Evolutionary conservation across 2,797 vertebrate species (phyloP).

Genomic region (Enteromius thamalakanensis): DNA sequence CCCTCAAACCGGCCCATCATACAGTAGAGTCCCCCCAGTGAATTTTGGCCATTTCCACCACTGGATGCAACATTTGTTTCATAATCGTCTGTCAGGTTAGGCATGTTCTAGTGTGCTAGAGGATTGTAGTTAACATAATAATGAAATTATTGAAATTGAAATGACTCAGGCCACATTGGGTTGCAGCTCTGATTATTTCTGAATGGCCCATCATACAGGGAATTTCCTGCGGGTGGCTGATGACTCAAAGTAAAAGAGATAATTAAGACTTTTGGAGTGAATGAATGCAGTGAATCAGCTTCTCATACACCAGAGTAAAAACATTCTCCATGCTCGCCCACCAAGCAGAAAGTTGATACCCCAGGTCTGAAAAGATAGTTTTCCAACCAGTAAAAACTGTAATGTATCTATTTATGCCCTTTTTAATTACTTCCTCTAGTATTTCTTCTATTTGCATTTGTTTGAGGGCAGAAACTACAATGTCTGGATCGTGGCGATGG

Average conservation of each 20-base stretch:
- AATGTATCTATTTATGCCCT: background rate
- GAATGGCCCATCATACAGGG: background rate
- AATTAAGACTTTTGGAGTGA: slow-evolving; percentile 50
- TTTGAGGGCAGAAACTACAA: background rate
- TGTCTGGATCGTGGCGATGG: background rate
- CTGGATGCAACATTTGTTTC: background rate
- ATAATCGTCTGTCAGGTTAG: background rate
- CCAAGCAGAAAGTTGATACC: background rate
- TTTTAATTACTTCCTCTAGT: background rate
- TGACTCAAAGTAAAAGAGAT: slow-evolving; percentile 51
- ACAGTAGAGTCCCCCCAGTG: too few relatives aligned
- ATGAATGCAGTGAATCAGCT: slow-evolving; percentile 49
- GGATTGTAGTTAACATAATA: background rate
- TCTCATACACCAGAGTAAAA: slow-evolving; percentile 34
- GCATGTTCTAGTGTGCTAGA: background rate
- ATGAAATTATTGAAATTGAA: background rate
- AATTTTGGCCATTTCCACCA: too few relatives aligned
- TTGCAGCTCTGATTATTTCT: background rate
- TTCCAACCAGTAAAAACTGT: background rate
- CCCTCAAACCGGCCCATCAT: too few relatives aligned
- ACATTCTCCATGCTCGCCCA: background rate
- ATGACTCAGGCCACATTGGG: background rate
- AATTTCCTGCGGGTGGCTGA: slow-evolving; percentile 42
- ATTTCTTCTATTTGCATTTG: background rate
- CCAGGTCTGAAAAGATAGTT: background rate